phyloP scores from a whole-genome alignment of 2,113 vertebrate genomes.

The Psettodes erumei region DNA sequence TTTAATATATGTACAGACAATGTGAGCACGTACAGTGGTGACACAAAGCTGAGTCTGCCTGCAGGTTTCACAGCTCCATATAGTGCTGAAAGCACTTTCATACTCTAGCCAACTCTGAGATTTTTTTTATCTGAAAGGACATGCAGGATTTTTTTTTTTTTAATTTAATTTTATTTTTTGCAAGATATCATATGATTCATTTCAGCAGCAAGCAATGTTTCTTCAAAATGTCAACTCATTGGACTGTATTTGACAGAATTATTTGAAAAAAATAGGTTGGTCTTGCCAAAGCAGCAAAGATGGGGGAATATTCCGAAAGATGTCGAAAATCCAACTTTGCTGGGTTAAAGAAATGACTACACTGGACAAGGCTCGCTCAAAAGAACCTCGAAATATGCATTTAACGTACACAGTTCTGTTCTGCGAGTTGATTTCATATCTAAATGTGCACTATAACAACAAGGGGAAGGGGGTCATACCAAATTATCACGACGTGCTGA shows the following conservation, averaged over 20 bases:
- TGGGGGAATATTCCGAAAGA: not conserved
- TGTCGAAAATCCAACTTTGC: not conserved
- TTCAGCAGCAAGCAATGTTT: conserved; percentile 18
- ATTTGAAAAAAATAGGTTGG: conserved; percentile 27
- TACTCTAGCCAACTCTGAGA: conserved; percentile 52
- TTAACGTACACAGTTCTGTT: conserved; percentile 31
- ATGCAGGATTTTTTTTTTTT: not conserved
- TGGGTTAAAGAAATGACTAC: conserved; percentile 2
- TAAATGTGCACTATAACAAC: conserved; percentile 77
- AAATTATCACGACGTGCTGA: conserved; percentile 69
- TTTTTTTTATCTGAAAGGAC: conserved; percentile 33
- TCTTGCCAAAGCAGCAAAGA: conserved; percentile 63
- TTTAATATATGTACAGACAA: conserved; percentile 79
- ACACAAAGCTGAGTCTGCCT: conserved; percentile 39
- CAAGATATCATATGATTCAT: not conserved
- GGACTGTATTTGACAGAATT: conserved; percentile 17
- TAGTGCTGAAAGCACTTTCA: conserved; percentile 63
- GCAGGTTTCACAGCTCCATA: conserved; percentile 37
- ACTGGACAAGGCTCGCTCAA: conserved; percentile 45
- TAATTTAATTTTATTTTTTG: too few relatives aligned
- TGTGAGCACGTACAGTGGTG: conserved; percentile 26
- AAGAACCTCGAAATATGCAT: conserved; percentile 45
- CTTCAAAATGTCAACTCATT: conserved; percentile 26
- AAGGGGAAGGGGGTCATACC: conserved; percentile 67
- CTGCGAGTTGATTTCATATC: conserved; percentile 41